These are phyloP conservation scores for Coelopa pilipes DNA, from an alignment of 2,888 invertebrate species.

Conservation along the genomic window DNA sequence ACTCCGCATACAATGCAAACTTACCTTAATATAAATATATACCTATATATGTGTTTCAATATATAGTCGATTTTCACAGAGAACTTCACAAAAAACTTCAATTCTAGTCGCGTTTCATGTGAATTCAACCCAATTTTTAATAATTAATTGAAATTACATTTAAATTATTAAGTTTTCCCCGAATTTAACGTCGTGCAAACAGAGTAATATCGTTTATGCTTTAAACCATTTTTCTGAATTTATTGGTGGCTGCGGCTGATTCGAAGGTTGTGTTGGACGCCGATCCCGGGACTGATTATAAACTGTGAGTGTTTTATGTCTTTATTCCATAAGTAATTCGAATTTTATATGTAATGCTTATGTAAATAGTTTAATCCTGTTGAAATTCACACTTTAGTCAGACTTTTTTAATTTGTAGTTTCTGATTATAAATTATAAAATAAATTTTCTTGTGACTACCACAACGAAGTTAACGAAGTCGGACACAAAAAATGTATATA, in stretches of 20 bases:
- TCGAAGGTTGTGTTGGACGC: constrained; percentile 35
- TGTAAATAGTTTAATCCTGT: constrained; percentile 34
- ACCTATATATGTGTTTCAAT: constrained; percentile 16
- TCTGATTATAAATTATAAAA: constrained; percentile 30
- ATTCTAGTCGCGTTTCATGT: constrained; percentile 1
- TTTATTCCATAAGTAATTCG: constrained; percentile 26
- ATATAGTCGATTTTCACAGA: not conserved
- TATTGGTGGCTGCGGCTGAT: constrained; percentile 19
- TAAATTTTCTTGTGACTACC: constrained; percentile 24
- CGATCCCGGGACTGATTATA: constrained; percentile 39
- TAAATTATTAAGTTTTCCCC: constrained; percentile 31
- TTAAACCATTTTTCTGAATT: constrained; percentile 44
- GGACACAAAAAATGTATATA: constrained; percentile 50
- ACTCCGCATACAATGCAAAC: constrained; percentile 8
- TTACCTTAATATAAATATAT: constrained; percentile 30
- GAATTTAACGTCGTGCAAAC: constrained; percentile 14
- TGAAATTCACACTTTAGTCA: constrained; percentile 42
- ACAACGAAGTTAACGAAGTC: constrained; percentile 29
- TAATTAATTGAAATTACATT: too few species aligned
- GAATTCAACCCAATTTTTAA: not conserved
- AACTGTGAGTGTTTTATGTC: constrained; percentile 38
- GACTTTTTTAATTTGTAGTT: constrained; percentile 46
- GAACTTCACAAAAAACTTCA: not conserved
- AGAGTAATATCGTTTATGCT: not conserved
- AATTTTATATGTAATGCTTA: constrained; percentile 3